Base-by-base conservation (phyloP, 2,113 vertebrate genomes). In the Prietella phreatophila region DNA sequence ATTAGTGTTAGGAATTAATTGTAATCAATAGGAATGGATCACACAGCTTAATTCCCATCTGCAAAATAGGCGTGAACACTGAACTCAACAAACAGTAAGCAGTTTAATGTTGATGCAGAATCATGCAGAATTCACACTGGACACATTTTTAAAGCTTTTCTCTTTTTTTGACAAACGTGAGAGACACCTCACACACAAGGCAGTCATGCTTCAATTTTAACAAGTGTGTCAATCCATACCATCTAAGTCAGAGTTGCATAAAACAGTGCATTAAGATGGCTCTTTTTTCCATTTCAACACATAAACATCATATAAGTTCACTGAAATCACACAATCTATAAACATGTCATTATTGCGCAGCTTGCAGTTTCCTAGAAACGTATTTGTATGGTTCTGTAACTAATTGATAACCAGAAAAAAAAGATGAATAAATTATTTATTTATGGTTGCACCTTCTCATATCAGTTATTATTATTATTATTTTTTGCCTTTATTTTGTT, bases 11-110 rank as follows among this genome's bases (percentile, higher is more conserved):
- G 75, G 47, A 78, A 78, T 50, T 27, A 78, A 78, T 50, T 50
- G 75, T 78, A 78, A 78, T 78, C 75, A 50, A 50, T 78, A 78
- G 75, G 27, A 78, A 27, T 53, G 75, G 50, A 78, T 78, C 13
- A 13, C 42, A 78, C 47, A 50, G 75, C 75, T 47, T 78, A 50
- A 30, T 53, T 78, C 25, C 42, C 71, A 75, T 75, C 36, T 71
- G 73, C 73, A 7, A 53, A 36, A 73, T 4, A 67, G 65, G 65
- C 65, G n/a, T 67, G 13, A 39, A 22, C 11, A 79, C 76, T 8
- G 47, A 79, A n/a, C 5, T 27, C 22, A n/a, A n/a, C 42, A 5
- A n/a, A n/a, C 42, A 5, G 3, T 15, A 50, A 50, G 39, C 42
- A 76, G 3, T 50, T 78, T 78, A 47, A n/a, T 78, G 27, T 27